Percentiles rank a stretch among this genome's conserved stretches.
These are phyloP conservation scores for Ectropis grisescens DNA, from an alignment of 1,140 invertebrate species.

Conservation along the genomic window DNA sequence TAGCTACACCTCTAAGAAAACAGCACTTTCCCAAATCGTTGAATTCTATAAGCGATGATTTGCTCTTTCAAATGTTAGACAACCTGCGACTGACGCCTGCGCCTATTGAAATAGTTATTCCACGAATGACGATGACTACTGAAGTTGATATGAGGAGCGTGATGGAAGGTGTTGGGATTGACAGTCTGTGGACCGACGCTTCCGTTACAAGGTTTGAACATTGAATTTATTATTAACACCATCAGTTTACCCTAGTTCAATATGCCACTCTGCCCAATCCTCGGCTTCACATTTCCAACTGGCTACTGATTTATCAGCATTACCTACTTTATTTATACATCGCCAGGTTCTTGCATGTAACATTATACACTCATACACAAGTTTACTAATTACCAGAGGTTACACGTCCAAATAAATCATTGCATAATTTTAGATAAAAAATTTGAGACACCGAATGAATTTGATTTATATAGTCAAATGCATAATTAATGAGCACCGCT, in stretches of 20 bases:
- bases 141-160: not conserved
- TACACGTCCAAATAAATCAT: not conserved
- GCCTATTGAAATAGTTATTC: conserved; percentile 6
- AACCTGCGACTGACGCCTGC: not conserved
- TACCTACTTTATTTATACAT: not conserved
- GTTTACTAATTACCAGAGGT: not conserved
- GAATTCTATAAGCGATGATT: no score
- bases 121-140: conserved; percentile 1
- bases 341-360: not conserved
- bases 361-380: not conserved
- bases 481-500: not conserved
- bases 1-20: not conserved
- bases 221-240: no score
- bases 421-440: no score
- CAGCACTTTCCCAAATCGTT: not conserved
- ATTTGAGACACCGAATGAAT: not conserved
- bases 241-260: no score
- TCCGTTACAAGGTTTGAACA: not conserved
- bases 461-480: not conserved
- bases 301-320: not conserved
- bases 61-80: no score
- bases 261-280: no score
- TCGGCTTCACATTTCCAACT: not conserved
- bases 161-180: not conserved
- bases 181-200: not conserved